Evolutionary conservation across 2,888 invertebrate genomes (phyloP), one percentile per base, ranked within the genome.

Genomic region (Eueremaeus valkanovi): DNA sequence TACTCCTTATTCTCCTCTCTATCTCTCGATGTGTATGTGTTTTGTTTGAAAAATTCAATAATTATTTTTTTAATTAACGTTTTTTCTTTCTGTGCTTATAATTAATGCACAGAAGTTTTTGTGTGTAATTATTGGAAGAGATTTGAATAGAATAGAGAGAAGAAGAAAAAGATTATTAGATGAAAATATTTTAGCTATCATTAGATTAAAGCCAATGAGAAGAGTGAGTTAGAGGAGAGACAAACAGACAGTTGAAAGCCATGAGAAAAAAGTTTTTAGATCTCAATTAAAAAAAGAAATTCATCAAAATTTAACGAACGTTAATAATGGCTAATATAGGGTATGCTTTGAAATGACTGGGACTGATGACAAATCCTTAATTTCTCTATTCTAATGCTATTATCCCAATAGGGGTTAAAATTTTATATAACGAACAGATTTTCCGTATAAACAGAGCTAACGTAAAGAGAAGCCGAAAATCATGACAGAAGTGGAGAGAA

Each of bases 21-120:
- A 5, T 49, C 49, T n/a, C n/a, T n/a, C n/a, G n/a, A n/a, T n/a
- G n/a, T n/a, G n/a, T n/a, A n/a, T n/a, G 16, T 49, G 49, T 55
- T 61, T 29, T 31, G 13, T 61, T 27, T 29, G 61, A 21, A 40
- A 61, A 42, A 31, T 21, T 40, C 68, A 68, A 68, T 68, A 68
- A 68, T 40, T 42, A 68, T 68, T 24, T 40, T 68, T 68, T 42
- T 68, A 68, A 68, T 68, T 68, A 68, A 68, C 68, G 68, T 68
- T 68, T 68, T 42, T 18, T 13, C 42, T 3, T 36, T 11, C 24
- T 66, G 2, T 5, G 21, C 33, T 31, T 21, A 27, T 68, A 68
- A 68, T 68, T 68, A 68, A 68, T 42, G 68, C 68, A 68, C n/a
- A 68, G 27, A 21, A 27, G 13, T 18, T 55, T 68, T 40, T 68